These are phyloP conservation scores for Nyctibius bracteatus DNA, from an alignment of 2,113 vertebrate genomes.

Conservation along the genomic window DNA sequence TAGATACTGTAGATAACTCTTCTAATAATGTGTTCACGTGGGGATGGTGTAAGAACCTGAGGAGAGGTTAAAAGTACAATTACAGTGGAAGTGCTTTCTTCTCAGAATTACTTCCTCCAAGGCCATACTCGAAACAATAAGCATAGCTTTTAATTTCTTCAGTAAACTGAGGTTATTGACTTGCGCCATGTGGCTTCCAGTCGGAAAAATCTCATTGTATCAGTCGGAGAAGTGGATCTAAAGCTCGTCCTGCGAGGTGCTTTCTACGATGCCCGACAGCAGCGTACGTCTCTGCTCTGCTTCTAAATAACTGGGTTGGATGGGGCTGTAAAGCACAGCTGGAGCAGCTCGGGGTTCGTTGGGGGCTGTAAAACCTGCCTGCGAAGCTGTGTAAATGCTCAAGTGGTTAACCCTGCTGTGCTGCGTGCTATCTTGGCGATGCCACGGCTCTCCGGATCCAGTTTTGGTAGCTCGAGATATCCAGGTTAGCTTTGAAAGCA, in stretches of 20 bases:
- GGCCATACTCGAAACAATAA: background rate
- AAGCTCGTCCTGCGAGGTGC: background rate
- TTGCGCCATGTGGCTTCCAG: background rate
- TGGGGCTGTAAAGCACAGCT: background rate
- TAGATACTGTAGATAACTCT: background rate
- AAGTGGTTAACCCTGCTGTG: background rate
- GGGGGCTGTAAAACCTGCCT: background rate
- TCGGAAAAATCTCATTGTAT: background rate
- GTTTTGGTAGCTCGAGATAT: background rate
- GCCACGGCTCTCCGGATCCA: background rate
- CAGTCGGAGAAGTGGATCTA: background rate
- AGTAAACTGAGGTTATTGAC: background rate
- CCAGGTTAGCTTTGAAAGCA: background rate
- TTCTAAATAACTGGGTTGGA: background rate
- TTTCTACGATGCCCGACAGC: background rate
- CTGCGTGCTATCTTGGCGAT: background rate
- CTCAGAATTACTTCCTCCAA: slow-evolving; percentile 7
- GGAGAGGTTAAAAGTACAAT: slow-evolving; percentile 21
- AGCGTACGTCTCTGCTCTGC: background rate
- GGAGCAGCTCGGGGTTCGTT: background rate
- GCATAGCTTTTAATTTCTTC: background rate
- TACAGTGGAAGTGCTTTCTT: slow-evolving; percentile 3
- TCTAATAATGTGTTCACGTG: background rate
- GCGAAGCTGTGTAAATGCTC: background rate
- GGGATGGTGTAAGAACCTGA: background rate